Percentiles rank a stretch among this genome's conserved stretches.
Conservation (phyloP, 2,797 vertebrate species). For the Acrossocheilus fasciatus region DNA sequence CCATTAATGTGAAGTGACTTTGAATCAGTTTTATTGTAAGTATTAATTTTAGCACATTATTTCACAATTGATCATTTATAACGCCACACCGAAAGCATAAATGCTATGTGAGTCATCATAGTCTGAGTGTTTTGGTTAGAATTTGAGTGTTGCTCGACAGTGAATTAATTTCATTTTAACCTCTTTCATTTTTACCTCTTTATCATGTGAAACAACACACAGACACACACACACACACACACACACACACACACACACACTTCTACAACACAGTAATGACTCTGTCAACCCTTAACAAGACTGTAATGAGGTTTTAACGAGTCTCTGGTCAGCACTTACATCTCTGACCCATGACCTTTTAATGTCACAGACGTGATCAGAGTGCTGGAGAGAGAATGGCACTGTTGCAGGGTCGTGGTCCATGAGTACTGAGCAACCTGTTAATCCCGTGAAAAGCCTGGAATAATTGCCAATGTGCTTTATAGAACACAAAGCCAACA, state of each 20-base stretch:
- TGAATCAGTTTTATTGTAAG: neutral
- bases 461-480: neutral
- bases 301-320: slow-evolving; percentile 21
- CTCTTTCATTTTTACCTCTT: slow-evolving; percentile 23
- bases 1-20: neutral
- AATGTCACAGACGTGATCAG: slow-evolving; percentile 21
- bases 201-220: slow-evolving; percentile 12
- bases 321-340: neutral
- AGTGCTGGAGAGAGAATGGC: neutral
- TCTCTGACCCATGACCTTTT: slow-evolving; percentile 5
- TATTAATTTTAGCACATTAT: neutral
- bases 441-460: neutral
- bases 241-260: no score
- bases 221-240: neutral
- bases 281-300: slow-evolving; percentile 27
- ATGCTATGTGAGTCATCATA: neutral
- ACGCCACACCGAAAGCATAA: neutral
- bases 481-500: neutral
- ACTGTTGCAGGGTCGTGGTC: neutral
- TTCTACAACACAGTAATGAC: neutral
- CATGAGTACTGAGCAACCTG: neutral
- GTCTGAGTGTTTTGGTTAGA: slow-evolving; percentile 6
- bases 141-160: slow-evolving; percentile 24
- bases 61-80: neutral
- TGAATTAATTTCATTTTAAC: slow-evolving; percentile 26